Evolutionary conservation across 2,888 invertebrate species (phyloP).

Genomic region (Amphipyra berbera): DNA sequence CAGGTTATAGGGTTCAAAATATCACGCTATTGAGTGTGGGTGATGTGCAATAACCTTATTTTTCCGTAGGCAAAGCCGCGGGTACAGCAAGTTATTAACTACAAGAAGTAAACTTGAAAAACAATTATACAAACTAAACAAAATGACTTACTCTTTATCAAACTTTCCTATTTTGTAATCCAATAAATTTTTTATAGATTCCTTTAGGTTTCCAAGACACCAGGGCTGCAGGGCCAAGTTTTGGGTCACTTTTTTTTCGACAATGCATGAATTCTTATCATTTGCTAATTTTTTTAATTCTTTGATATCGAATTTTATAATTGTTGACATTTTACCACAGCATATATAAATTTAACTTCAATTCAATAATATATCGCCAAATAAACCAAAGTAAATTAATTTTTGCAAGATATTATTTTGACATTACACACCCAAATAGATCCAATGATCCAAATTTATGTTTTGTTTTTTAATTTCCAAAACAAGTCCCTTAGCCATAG

Average conservation of each 20-base stretch:
- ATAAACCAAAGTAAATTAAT: slow-evolving; percentile 20
- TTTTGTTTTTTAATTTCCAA: slow-evolving; percentile 21
- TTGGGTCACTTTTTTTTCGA: slow-evolving; percentile 87
- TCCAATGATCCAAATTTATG: slow-evolving; percentile 6
- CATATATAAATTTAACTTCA: slow-evolving; percentile 39
- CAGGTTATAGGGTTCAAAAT: no score
- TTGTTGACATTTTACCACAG: slow-evolving; percentile 79
- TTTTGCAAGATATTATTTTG: slow-evolving; percentile 37
- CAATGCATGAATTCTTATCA: slow-evolving; percentile 90
- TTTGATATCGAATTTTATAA: slow-evolving; percentile 87
- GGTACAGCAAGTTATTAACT: no score
- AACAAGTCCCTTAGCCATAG: background rate
- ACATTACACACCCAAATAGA: slow-evolving; percentile 22
- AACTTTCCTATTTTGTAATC: slow-evolving; percentile 90
- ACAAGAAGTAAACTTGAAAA: no score
- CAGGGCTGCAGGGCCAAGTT: slow-evolving; percentile 91
- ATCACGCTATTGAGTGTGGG: no score
- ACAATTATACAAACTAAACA: background rate
- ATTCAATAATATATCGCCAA: slow-evolving; percentile 13
- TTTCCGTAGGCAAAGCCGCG: no score
- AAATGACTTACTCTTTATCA: slow-evolving; percentile 90
- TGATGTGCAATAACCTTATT: no score
- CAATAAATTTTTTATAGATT: slow-evolving; percentile 90
- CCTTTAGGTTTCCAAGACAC: slow-evolving; percentile 90
- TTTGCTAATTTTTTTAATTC: slow-evolving; percentile 88